Evolutionary conservation across 1,140 invertebrate species (phyloP).

Genomic region (Hermatobates lingyangjiaoensis): DNA sequence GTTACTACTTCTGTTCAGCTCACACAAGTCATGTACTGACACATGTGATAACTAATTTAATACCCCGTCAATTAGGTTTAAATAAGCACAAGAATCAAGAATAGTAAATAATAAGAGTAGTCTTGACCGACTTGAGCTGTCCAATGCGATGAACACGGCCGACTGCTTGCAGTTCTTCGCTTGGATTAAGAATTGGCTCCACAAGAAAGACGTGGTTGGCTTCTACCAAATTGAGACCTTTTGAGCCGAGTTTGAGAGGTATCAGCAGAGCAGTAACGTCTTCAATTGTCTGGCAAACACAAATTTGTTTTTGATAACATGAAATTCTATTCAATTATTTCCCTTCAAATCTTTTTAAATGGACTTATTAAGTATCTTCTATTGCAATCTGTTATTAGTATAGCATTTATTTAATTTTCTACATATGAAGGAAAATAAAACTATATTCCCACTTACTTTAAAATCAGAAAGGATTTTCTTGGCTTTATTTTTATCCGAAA

Average conservation of each 20-base stretch:
- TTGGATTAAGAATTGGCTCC: constrained; percentile 54
- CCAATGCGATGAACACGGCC: constrained; percentile 61
- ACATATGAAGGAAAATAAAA: too few species aligned
- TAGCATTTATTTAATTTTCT: too few species aligned
- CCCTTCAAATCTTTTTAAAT: too few species aligned
- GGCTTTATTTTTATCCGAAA: constrained; percentile 23
- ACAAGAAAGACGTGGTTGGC: constrained; percentile 58
- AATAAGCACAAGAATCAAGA: background rate
- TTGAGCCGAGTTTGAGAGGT: constrained; percentile 44
- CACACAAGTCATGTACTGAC: background rate
- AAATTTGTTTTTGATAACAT: background rate
- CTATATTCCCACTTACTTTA: constrained; percentile 29
- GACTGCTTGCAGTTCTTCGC: constrained; percentile 56
- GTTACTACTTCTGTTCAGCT: background rate
- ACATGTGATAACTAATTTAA: background rate
- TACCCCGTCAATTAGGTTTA: background rate
- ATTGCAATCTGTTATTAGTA: too few species aligned
- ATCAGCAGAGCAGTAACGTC: constrained; percentile 43
- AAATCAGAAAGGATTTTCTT: constrained; percentile 31
- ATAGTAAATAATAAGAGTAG: constrained; percentile 1
- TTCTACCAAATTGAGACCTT: constrained; percentile 62
- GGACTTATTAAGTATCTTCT: too few species aligned
- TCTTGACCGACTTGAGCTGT: constrained; percentile 37
- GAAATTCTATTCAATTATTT: too few species aligned
- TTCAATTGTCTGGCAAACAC: background rate